These are phyloP conservation scores for Grallaria varia DNA, from an alignment of 2,113 vertebrate genomes.

Conservation along the genomic window DNA sequence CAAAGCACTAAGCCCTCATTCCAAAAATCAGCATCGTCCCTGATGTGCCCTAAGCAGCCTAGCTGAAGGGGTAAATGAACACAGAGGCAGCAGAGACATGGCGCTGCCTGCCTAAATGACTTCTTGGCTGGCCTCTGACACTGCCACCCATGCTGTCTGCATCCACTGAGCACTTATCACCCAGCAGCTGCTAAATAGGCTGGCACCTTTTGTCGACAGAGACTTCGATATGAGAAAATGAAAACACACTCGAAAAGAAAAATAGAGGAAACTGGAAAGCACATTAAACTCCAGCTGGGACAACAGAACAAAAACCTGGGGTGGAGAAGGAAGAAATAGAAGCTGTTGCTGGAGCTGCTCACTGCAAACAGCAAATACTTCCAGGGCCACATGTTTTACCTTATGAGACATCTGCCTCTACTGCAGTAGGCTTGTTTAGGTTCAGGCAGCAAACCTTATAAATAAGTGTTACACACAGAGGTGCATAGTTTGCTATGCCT, in stretches of 20 bases:
- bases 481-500: not conserved
- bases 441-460: not conserved
- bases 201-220: not conserved
- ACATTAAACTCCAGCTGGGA: conserved; percentile 1
- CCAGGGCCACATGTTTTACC: not conserved
- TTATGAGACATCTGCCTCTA: not conserved
- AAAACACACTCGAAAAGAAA: conserved; percentile 26
- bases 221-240: not conserved
- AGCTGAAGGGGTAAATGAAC: not conserved
- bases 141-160: not conserved
- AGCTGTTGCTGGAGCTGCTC: not conserved
- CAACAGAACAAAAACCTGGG: not conserved
- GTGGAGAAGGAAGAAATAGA: not conserved
- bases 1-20: not conserved
- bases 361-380: not conserved
- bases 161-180: not conserved
- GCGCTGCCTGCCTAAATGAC: not conserved
- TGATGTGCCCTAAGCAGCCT: not conserved
- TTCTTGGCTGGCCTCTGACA: not conserved
- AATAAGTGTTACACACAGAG: not conserved
- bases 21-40: not conserved
- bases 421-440: not conserved
- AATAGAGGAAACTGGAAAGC: conserved; percentile 8
- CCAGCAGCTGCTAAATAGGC: conserved; percentile 15
- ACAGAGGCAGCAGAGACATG: fast-evolving